Base-by-base conservation (phyloP, 2,888 invertebrate species). In the Tipula helvola region DNA sequence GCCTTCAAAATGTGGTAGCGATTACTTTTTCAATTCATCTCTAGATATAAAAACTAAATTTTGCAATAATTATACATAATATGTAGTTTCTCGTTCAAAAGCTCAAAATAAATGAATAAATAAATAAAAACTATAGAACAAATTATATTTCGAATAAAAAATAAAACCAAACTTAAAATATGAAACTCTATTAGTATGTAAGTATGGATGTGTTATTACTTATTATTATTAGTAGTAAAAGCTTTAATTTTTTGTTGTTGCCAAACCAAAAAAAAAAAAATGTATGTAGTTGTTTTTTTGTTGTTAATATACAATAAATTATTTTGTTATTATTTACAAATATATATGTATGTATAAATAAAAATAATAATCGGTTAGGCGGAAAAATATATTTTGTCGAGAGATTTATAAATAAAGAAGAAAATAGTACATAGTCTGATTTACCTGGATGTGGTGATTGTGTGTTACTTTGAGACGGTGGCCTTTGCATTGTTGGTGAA, bases 401-500 rank as follows among this genome's bases (percentile, higher is more conserved):
- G 10, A 28, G 7, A 28, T 12, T 71, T 28, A 28, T 28, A 12
- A 71, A 71, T 0, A 10, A 28, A 71, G 47, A 44, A 87, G 13
- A 84, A 84, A 83, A 83, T 39, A 28, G 3, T 85, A 84, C 36
- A 83, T 39, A 28, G 3, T 85, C 2, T 16, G 10, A 42, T 13
- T 86, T 92, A 94, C 94, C 94, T 91, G 93, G 93, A 91, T 94
- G 94, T 87, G 94, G 93, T 88, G 93, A 93, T 88, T 94, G 93
- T 88, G 94, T 93, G 90, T 93, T 94, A 88, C 93, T 93, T 90
- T 94, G 95, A 88, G 94, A 93, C 85, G 94, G 95, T 91, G 96
- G 96, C 91, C 96, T 93, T 89, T 95, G 94, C 91, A 94, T 94
- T 89, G 94, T 94, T 12, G 92, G 90, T 87, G 95, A 94, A 89